A percentile compares a stretch with the other conserved stretches of the same genome.
These are phyloP conservation scores for Dipodomys stephensi DNA, from an alignment of 2,113 vertebrate genomes.

Conservation along the genomic window DNA sequence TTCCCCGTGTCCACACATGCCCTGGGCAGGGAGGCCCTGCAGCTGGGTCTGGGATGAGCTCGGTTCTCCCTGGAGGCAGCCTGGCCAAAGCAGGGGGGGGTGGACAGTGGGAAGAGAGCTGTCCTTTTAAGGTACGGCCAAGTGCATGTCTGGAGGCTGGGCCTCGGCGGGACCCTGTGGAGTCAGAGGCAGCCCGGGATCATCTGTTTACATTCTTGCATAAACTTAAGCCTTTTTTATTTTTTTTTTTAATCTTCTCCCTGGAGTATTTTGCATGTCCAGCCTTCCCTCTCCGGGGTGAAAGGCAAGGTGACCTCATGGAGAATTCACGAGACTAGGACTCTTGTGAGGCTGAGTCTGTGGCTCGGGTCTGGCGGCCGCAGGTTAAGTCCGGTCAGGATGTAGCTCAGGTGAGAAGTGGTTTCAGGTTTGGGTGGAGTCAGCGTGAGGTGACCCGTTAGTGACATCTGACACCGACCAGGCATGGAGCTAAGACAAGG, in stretches of 20 bases:
- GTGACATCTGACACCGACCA: constrained; percentile 11
- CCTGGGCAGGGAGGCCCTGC: not conserved
- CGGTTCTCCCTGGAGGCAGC: not conserved
- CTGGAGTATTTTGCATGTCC: constrained; percentile 31
- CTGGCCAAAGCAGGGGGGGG: not conserved
- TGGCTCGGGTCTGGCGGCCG: not conserved
- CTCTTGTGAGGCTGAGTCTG: not conserved
- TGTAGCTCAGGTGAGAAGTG: constrained; percentile 3
- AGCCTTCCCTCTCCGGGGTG: constrained; percentile 62
- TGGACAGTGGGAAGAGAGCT: not conserved
- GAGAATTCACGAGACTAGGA: constrained; percentile 52
- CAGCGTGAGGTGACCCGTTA: not conserved
- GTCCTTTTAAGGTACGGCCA: not conserved
- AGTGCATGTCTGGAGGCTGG: not conserved
- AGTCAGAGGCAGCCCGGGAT: not conserved
- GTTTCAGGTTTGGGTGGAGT: not conserved
- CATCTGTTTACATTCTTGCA: constrained; percentile 19
- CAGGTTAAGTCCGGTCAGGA: constrained; percentile 42
- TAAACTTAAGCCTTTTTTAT: constrained; percentile 31
- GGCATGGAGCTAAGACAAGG: not conserved
- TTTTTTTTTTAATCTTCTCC: not conserved
- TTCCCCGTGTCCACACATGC: not conserved
- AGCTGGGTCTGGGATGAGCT: not conserved
- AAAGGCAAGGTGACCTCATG: constrained; percentile 46
- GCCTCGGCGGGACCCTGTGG: not conserved